Conservation (phyloP, 2,797 vertebrate species). For the Myotis findleyi region DNA sequence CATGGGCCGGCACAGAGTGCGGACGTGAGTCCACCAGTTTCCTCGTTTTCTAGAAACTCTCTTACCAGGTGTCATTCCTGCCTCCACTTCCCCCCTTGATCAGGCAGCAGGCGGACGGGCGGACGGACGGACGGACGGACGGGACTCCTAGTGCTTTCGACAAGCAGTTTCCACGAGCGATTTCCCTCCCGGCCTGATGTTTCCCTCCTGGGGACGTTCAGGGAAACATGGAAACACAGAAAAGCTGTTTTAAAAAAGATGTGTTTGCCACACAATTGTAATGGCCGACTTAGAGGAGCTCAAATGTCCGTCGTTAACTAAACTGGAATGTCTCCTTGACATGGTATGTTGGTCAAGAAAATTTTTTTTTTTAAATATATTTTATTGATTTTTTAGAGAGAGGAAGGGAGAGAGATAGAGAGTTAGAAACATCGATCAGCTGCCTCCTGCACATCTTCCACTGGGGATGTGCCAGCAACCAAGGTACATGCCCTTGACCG, state of each 20-base stretch:
- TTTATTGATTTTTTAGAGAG: too few relatives aligned
- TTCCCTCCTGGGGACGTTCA: background rate
- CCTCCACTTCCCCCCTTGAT: background rate
- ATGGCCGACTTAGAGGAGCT: background rate
- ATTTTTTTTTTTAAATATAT: background rate
- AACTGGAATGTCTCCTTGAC: background rate
- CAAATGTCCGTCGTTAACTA: background rate
- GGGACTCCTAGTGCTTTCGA: too few relatives aligned
- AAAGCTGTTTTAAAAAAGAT: background rate
- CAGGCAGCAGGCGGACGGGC: background rate
- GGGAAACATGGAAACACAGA: background rate
- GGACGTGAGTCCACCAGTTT: conserved; percentile 83
- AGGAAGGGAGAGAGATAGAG: too few relatives aligned
- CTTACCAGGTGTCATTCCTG: background rate
- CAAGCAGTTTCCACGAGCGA: background rate
- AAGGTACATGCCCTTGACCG: too few relatives aligned
- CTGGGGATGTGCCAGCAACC: too few relatives aligned
- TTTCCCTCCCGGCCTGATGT: background rate
- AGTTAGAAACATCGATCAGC: too few relatives aligned
- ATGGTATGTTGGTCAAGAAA: background rate
- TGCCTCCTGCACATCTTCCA: too few relatives aligned
- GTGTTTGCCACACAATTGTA: background rate
- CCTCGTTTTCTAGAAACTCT: background rate
- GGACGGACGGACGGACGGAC: too few relatives aligned
- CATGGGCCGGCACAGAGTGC: conserved; percentile 88